Percentiles rank a stretch among this genome's conserved stretches.
Evolutionary conservation across 2,797 vertebrate species (phyloP).

Genomic region (Chromis chromis): DNA sequence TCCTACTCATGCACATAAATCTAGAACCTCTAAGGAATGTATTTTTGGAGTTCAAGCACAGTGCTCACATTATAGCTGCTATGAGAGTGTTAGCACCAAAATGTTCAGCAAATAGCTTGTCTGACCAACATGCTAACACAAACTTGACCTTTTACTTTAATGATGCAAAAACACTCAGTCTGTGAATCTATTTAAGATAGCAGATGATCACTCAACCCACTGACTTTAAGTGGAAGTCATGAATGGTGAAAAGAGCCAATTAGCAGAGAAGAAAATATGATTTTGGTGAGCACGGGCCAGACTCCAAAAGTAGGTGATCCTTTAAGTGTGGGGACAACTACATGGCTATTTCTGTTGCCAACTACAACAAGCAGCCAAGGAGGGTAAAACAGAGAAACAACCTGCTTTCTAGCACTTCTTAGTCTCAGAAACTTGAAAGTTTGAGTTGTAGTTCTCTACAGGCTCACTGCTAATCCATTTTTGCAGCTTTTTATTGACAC

Average conservation of each 20-base stretch:
- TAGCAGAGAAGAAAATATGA: neutral
- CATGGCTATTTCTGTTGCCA: neutral
- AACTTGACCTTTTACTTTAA: conserved; percentile 3
- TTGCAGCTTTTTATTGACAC: neutral
- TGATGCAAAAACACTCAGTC: neutral
- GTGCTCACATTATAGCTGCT: neutral
- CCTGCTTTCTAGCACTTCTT: neutral
- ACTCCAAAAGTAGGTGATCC: neutral
- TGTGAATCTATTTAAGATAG: neutral
- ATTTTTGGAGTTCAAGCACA: too few species aligned
- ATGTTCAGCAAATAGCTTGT: neutral
- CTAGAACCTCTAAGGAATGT: too few species aligned
- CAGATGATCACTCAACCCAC: neutral
- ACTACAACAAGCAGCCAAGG: neutral
- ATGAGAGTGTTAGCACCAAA: too few species aligned
- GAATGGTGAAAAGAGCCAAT: neutral
- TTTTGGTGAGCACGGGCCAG: neutral
- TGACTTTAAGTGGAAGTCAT: neutral
- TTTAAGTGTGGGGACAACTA: neutral
- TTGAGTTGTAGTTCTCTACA: neutral
- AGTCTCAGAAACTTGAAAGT: neutral
- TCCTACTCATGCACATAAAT: too few species aligned
- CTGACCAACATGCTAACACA: neutral
- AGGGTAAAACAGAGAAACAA: conserved; percentile 6
- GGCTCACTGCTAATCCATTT: neutral